These are phyloP conservation scores for Callospermophilus lateralis DNA, from an alignment of 2,113 vertebrate genomes.

Conservation along the genomic window DNA sequence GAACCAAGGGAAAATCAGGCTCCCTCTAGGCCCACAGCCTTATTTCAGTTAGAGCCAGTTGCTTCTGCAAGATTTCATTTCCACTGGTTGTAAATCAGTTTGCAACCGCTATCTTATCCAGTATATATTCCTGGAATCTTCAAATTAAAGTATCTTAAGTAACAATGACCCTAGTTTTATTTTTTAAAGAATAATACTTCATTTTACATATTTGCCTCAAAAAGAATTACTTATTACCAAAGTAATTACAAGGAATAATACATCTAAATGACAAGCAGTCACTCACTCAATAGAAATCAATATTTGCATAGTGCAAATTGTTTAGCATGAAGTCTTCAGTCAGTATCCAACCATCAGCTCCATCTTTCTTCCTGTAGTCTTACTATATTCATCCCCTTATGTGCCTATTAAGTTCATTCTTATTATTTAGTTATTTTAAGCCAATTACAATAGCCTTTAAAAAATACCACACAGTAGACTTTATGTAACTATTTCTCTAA, in stretches of 20 bases:
- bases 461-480: neutral
- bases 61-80: neutral
- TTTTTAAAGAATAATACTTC: constrained; percentile 6
- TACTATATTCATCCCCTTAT: neutral
- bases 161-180: neutral
- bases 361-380: neutral
- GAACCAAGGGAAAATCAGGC: neutral
- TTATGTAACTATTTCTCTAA: neutral
- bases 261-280: neutral
- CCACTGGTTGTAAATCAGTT: neutral
- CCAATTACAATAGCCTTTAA: neutral
- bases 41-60: neutral
- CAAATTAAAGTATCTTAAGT: constrained; percentile 55
- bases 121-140: neutral
- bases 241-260: constrained; percentile 17
- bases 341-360: neutral
- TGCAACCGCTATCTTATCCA: neutral
- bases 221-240: constrained; percentile 45
- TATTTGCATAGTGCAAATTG: neutral
- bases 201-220: constrained; percentile 51
- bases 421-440: neutral
- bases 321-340: neutral
- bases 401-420: neutral
- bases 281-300: neutral
- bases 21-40: neutral